Base-by-base conservation (phyloP, 2,113 vertebrate species). In the Stegastes partitus region DNA sequence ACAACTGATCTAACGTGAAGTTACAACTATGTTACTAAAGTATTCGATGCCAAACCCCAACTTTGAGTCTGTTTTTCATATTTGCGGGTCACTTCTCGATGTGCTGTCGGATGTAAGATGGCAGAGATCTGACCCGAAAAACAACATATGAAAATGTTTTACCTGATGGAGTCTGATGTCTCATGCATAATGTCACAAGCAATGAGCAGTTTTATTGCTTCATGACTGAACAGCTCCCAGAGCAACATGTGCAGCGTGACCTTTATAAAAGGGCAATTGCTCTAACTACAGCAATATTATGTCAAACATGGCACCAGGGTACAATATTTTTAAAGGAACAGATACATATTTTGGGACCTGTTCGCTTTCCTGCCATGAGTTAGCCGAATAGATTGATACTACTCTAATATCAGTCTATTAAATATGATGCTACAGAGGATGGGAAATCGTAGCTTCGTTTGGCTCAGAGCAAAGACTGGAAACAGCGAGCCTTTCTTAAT, bases 231-330 rank as follows among this genome's bases (percentile, higher is more conserved):
- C 59, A 74, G 53, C 55, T 73, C 21, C 65, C 73, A 50, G 45
- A 50, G 2, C 21, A 66, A 65, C 57, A 76, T 63, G 28, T 64
- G 42, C 65, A 69, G 19, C 31, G 39, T 78, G 79, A 89, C 83
- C 83, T 88, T 84, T 82, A 71, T 8, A 28, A 85, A 92, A 86
- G 66, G 61, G 3, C 80, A 84, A 59, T 19, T 61, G 68, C 54
- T 44, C n/a, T 18, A 74, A 44, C 18, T 19, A 42, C 14, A 14
- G 10, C 12, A 0, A 50, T 69, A 47, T 63, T 61, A 54, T 6
- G 18, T 57, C 45, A 63, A 28, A 71, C 22, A 50, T 58, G 31
- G 14, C 14, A 78, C 23, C 14, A 12, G 11, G 16, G 54, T 21
- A 11, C 42, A 34, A 39, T 39, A 55, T 23, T 61, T 23, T 23